These are phyloP conservation scores for Drosophila robusta DNA, from an alignment of 2,888 invertebrate genomes.

Conservation along the genomic window DNA sequence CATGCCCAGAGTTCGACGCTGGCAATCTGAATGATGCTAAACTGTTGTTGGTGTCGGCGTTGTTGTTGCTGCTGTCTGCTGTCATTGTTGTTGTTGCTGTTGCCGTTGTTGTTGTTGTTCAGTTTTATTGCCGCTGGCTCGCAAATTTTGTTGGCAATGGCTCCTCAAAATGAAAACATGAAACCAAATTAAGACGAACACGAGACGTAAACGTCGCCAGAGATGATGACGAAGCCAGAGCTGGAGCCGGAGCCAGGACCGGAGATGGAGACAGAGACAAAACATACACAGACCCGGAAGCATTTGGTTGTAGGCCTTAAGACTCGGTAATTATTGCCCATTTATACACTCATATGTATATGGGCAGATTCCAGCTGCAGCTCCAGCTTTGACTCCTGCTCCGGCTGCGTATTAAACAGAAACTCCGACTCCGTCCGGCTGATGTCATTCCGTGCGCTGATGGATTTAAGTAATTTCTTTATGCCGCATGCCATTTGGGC, in stretches of 20 bases:
- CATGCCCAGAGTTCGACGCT: slow-evolving; percentile 12
- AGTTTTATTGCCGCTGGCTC: slow-evolving; percentile 63
- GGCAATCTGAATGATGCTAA: slow-evolving; percentile 53
- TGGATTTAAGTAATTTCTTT: slow-evolving; percentile 71
- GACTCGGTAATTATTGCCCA: slow-evolving; percentile 60
- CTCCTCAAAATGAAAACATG: slow-evolving; percentile 69
- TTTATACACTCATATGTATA: background rate
- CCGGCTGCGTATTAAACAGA: background rate
- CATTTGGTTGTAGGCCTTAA: slow-evolving; percentile 49
- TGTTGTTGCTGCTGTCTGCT: slow-evolving; percentile 17
- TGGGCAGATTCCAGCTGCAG: background rate
- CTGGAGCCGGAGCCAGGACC: background rate
- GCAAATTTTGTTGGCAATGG: slow-evolving; percentile 57
- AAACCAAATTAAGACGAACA: slow-evolving; percentile 72
- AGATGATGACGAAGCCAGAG: background rate
- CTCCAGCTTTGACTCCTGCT: background rate
- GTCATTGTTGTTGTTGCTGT: slow-evolving; percentile 38
- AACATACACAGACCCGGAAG: slow-evolving; percentile 35
- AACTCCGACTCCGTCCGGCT: slow-evolving; percentile 28
- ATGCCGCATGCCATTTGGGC: slow-evolving; percentile 53
- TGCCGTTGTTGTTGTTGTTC: slow-evolving; percentile 47
- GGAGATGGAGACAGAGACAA: slow-evolving; percentile 19
- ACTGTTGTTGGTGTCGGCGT: slow-evolving; percentile 29
- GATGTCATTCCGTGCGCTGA: slow-evolving; percentile 65
- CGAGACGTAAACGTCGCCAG: slow-evolving; percentile 34